Evolutionary conservation across 2,797 vertebrate species (phyloP), one percentile per base, ranked within the genome.

Genomic region (Varecia variegata): DNA sequence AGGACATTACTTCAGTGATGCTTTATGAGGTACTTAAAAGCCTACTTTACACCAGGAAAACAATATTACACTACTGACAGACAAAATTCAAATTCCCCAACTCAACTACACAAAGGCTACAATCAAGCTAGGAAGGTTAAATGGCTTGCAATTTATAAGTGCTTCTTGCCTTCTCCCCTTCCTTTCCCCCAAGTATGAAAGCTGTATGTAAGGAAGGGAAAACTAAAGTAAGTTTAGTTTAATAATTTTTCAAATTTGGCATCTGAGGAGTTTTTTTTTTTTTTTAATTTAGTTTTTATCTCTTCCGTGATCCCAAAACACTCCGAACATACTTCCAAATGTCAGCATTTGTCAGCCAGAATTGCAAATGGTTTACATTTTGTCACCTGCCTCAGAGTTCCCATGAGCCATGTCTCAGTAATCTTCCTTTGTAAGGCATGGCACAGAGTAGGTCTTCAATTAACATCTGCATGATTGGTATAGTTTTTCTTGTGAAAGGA

Each of bases 1-100:
- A 96, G 95, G 93, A 84, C 88, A 94, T 92, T 95, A 91, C 92
- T 96, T 96, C 94, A 97, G 76, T 0, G 5, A 96, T 95, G 92
- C 65, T 97, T 96, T 94, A 70, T 5, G 43, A 85, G 27, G n/a
- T 25, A n/a, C 60, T 60, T 62, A 76, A 67, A 60, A 90, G 96
- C 79, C 94, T 65, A 35, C 30, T 87, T 67, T 3, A 86, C 89
- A 84, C 21, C 30, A 82, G n/a, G 45, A 89, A 60, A 94, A 67
- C 95, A 95, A 62, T 74, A 74, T 82, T 80, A 95, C 10, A 35
- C 0, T 21, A 97, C 81, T 85, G 91, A 95, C 67, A 91, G 65
- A 97, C 90, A 94, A 88, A 97, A 96, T 73, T 83, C 74, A 95
- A 80, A 74, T 67, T 90, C 70, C 93, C 89, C 65, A 89, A 47